phyloP scores from a whole-genome alignment of 2,113 vertebrate species.

The Ctenodactylus gundi region DNA sequence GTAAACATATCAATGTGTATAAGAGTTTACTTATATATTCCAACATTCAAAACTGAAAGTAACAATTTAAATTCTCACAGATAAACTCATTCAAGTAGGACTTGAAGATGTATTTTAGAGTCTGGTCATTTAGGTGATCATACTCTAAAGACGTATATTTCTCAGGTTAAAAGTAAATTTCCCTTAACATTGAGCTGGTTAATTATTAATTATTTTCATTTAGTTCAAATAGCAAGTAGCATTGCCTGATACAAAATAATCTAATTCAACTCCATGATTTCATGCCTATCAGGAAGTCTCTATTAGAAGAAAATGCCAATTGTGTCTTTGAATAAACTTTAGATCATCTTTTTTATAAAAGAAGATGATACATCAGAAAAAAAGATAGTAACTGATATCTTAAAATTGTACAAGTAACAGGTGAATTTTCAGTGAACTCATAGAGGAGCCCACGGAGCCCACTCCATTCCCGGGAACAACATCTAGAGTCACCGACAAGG shows the following conservation, averaged over 20 bases:
- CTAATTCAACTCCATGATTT: background rate
- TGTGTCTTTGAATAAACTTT: background rate
- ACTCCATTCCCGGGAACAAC: no score
- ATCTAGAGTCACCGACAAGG: no score
- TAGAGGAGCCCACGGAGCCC: no score
- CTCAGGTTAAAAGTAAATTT: background rate
- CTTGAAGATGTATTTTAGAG: background rate
- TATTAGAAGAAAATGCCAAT: background rate
- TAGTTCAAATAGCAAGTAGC: background rate
- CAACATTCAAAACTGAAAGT: slow-evolving; percentile 29
- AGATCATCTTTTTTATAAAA: background rate
- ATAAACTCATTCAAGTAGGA: background rate
- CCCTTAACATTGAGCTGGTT: background rate
- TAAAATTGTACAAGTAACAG: background rate
- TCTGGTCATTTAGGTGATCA: background rate
- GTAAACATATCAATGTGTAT: background rate
- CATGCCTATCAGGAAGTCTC: background rate
- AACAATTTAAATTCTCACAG: background rate
- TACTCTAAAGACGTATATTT: background rate
- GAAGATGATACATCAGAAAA: background rate
- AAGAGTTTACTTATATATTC: background rate
- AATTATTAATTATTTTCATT: background rate
- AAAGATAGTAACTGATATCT: background rate
- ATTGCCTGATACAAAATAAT: no score
- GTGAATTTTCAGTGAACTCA: background rate